Conservation (phyloP, 2,797 vertebrate species). For the Benthosema pterotum region DNA sequence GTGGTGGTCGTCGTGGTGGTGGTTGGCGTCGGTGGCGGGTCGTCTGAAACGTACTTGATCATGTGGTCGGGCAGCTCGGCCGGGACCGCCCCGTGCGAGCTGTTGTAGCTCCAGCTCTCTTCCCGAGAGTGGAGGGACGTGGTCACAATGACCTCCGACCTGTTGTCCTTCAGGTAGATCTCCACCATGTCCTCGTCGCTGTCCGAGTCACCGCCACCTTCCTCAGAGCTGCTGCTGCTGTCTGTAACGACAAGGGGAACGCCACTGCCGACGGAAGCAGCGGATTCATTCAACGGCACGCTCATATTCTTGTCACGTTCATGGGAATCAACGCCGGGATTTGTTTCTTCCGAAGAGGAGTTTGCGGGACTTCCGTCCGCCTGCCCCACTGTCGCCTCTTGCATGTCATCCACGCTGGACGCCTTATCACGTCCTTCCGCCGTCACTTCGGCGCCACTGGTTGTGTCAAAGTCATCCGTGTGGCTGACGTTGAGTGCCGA, state of each 20-base stretch:
- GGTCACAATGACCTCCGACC: conserved; percentile 68
- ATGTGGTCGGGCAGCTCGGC: conserved; percentile 71
- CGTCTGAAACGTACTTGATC: conserved; percentile 68
- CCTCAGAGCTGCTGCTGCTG: conserved; percentile 24
- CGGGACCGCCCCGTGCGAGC: conserved; percentile 51
- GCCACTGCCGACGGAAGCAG: neutral
- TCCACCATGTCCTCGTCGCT: conserved; percentile 69
- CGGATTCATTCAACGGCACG: neutral
- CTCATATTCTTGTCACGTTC: conserved; percentile 3
- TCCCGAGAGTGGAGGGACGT: conserved; percentile 57
- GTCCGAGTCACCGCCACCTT: conserved; percentile 23
- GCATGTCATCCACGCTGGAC: conserved; percentile 20
- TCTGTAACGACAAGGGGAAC: neutral
- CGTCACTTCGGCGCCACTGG: conserved; percentile 14
- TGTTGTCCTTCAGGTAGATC: conserved; percentile 77
- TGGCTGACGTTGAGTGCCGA: conserved; percentile 20
- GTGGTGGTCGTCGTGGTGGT: conserved; percentile 22
- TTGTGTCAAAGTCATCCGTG: conserved; percentile 17
- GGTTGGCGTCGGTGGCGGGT: conserved; percentile 17
- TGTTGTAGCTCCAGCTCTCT: conserved; percentile 78
- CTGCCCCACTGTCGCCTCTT: neutral
- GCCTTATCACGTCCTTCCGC: conserved; percentile 13
- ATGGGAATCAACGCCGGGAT: conserved; percentile 16
- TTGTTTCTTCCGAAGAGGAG: conserved; percentile 13
- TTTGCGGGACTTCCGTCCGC: conserved; percentile 8